Evolutionary conservation across 2,888 invertebrate species (phyloP).

Genomic region (Lamellibrachia satsuma): DNA sequence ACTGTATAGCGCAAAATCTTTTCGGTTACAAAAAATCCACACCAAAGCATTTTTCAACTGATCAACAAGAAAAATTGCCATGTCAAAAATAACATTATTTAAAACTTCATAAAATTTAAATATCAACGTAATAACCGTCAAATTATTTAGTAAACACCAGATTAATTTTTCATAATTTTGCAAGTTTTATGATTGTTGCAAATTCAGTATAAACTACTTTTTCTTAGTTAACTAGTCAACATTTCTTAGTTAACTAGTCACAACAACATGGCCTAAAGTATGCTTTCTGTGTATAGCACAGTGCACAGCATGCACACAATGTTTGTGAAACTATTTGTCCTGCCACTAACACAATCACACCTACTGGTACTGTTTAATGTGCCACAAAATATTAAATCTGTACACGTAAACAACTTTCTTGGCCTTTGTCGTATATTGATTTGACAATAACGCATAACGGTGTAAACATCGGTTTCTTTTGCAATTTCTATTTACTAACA

Average conservation of each 20-base stretch:
- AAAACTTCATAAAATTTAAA: too few species aligned
- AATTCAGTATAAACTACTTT: background rate
- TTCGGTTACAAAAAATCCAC: background rate
- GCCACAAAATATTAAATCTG: background rate
- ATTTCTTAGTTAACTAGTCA: too few species aligned
- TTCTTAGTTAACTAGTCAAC: background rate
- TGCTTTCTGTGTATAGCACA: too few species aligned
- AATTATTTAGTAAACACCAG: too few species aligned
- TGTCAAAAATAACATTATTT: background rate
- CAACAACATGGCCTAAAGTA: too few species aligned
- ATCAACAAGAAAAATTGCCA: background rate
- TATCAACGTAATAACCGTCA: too few species aligned
- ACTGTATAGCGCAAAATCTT: background rate
- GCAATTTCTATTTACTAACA: constrained; percentile 9
- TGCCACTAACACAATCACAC: background rate
- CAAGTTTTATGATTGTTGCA: background rate
- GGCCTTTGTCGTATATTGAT: background rate
- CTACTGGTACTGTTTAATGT: background rate
- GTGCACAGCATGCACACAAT: too few species aligned
- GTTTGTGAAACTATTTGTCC: background rate
- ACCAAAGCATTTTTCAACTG: background rate
- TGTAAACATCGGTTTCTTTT: background rate
- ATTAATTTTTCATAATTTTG: too few species aligned
- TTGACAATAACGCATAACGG: background rate
- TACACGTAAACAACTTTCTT: background rate